Base-by-base conservation (phyloP, 2,888 invertebrate species). In the Fragum sueziense region DNA sequence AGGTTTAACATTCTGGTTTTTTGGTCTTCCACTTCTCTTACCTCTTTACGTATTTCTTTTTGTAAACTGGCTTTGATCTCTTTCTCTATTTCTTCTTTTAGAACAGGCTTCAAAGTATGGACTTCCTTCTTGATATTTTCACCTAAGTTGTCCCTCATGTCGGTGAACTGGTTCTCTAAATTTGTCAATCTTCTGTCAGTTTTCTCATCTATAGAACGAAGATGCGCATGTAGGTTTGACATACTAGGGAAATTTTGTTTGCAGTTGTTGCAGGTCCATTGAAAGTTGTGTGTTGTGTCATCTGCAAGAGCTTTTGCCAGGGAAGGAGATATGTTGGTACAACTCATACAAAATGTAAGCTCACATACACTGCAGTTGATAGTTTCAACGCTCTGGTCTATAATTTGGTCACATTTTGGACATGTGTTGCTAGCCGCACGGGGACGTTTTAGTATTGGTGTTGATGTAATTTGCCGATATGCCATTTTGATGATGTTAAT, bases 1-100 rank as follows among this genome's bases (percentile, higher is more conserved):
- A 54, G 54, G 22, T 54, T 54, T 22, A 54, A 11, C 17, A 22
- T 25, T 2, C 54, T 20, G n/a, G n/a, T 54, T 54, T 22, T 14
- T 54, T 54, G 54, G 22, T 54, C 54, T 22, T 54, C 22, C n/a
- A 54, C 25, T 54, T 54, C 54, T 54, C 54, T 54, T 54, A 54
- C 11, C 25, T 54, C 54, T 22, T 54, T 54, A 22, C 22, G 54
- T 22, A 54, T 25, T 54, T 54, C n/a, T 11, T 54, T 25, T 54
- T 54, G 54, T 22, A 54, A 22, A 11, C 22, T 2, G 25, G 17
- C 20, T 54, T n/a, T 54, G 25, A 22, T 54, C 11, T 54, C n/a
- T n/a, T 41, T 47, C n/a, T 47, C 47, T 20, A 47, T 47, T 47
- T 41, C 41, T 17, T 11, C 11, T 17, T 11, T 17, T 41, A 41